phyloP scores from a whole-genome alignment of 1,140 invertebrate genomes.

The Globodera ellingtonae region DNA sequence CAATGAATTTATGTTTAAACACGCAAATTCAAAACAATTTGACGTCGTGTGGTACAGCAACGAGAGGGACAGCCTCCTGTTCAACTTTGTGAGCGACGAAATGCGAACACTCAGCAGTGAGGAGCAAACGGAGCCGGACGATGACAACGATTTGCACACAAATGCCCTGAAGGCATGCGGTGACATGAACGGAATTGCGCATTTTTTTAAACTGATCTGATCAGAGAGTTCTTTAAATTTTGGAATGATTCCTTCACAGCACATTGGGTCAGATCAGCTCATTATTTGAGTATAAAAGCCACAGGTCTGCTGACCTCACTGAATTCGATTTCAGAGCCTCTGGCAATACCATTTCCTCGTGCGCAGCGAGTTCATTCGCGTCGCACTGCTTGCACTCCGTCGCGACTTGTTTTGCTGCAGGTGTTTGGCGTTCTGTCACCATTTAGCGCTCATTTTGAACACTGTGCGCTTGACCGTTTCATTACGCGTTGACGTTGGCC shows the following conservation, averaged over 20 bases:
- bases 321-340: conserved; percentile 17
- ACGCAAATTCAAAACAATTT: not conserved
- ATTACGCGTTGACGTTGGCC: not conserved
- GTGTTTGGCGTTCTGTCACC: not conserved
- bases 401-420: not conserved
- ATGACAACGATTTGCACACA: conserved; percentile 19
- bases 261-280: not conserved
- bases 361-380: conserved; percentile 37
- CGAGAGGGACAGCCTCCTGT: not conserved
- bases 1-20: no score
- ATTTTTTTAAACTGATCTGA: no score
- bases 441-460: conserved; percentile 15
- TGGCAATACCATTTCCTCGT: conserved; percentile 39
- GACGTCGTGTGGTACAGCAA: not conserved
- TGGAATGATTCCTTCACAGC: no score
- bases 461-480: conserved; percentile 6
- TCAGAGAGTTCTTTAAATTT: no score
- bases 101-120: conserved; percentile 6
- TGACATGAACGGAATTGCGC: no score
- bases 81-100: conserved; percentile 24
- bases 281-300: no score
- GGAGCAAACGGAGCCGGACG: not conserved
- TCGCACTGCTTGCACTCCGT: conserved; percentile 8
- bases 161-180: conserved; percentile 6
- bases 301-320: no score